Evolutionary conservation across 1,140 invertebrate species (phyloP), one percentile per base, ranked within the genome.

Genomic region (Rhagoletis pomonella): DNA sequence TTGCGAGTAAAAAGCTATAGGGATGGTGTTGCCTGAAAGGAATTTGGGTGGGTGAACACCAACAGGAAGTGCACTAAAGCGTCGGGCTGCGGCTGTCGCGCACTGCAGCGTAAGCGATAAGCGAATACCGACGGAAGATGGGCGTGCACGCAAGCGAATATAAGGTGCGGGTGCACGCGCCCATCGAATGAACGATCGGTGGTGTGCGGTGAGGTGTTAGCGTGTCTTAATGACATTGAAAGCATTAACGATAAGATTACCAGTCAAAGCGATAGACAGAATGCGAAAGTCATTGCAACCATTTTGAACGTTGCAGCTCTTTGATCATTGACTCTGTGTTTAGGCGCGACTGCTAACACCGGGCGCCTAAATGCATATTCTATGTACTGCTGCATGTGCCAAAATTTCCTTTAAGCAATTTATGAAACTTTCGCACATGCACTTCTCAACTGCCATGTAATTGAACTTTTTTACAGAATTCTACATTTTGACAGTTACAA

Each of bases 81-180:
- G 47, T 55, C 42, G 47, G n/a, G 47, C 19, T 81, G 44, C 19
- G n/a, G 14, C 19, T 81, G 73, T n/a, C 12, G 19, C 5, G 73
- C 47, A 81, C 44, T 81, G 73, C 73, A 81, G 73, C 73, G 42
- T 55, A 81, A 81, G 47, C 73, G 73, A 81, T 81, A 81, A 81
- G 47, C 47, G 19, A 44, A 55, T 81, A 50, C 17, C n/a, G 19
- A 81, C 73, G 2, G 47, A 19, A 55, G n/a, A 19, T 81, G 73
- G 29, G 44, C 44, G 67, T 69, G 67, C 42, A 44, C 67, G 10
- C 67, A 42, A 44, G 39, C 67, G 67, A 42, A 47, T 73, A 47
- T 47, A 39, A 73, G 67, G 47, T 81, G 47, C 47, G 73, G 73
- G 47, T 47, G n/a, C 73, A 4, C 73, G 19, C n/a, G 42, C 73